Evolutionary conservation across 2,797 vertebrate genomes (phyloP).

Genomic region (Choloepus didactylus): DNA sequence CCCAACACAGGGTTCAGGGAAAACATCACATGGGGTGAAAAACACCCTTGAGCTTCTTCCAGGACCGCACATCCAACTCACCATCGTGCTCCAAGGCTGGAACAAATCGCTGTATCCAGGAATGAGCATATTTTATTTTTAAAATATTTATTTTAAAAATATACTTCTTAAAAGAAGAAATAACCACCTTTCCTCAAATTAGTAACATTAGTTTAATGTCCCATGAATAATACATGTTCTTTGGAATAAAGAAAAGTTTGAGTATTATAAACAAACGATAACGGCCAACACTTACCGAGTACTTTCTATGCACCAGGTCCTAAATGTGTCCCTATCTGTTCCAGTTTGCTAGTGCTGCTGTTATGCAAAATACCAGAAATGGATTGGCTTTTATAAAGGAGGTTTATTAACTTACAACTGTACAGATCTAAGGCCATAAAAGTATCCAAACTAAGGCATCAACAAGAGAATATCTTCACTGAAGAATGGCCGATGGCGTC

Average conservation of each 20-base stretch:
- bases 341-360: no score
- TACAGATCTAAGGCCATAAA: no score
- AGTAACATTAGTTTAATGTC: not conserved
- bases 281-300: not conserved
- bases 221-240: not conserved
- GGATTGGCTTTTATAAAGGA: no score
- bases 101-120: not conserved
- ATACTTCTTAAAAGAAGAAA: not conserved
- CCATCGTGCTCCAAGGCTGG: not conserved
- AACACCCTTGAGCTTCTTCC: not conserved
- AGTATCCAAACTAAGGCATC: no score
- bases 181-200: not conserved
- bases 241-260: not conserved
- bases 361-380: no score
- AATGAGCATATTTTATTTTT: not conserved
- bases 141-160: not conserved
- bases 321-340: not conserved
- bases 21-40: not conserved
- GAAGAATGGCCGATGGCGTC: no score
- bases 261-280: not conserved
- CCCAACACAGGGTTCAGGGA: not conserved
- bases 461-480: no score
- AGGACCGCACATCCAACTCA: not conserved
- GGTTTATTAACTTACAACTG: no score
- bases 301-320: not conserved